phyloP scores from a whole-genome alignment of 2,113 vertebrate species.

The Antechinus stuartii region DNA sequence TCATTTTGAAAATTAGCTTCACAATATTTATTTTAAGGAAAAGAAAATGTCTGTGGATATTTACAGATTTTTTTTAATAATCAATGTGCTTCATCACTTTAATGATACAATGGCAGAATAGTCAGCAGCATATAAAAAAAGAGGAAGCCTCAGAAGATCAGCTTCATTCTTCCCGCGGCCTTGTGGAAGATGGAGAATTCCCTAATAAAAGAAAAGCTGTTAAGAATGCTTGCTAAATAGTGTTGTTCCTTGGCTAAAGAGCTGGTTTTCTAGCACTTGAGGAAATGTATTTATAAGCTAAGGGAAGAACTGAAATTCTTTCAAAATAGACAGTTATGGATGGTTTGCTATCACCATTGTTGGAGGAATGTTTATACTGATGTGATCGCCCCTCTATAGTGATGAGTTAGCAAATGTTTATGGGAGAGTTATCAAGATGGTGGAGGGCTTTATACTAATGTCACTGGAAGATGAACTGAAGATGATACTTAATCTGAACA shows the following conservation, averaged over 20 bases:
- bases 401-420: neutral
- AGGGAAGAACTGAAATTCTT: neutral
- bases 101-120: neutral
- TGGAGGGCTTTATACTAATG: neutral
- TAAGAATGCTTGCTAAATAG: neutral
- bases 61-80: neutral
- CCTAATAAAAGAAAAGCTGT: neutral
- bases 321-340: neutral
- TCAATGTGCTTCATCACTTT: constrained; percentile 1
- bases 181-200: neutral
- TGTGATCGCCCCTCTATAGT: neutral
- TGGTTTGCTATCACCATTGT: neutral
- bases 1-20: constrained; percentile 48
- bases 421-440: neutral
- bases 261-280: neutral
- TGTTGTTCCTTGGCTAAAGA: neutral
- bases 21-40: constrained; percentile 33
- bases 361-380: neutral
- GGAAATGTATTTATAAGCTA: neutral
- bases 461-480: neutral
- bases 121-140: neutral
- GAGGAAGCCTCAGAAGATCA: neutral
- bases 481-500: neutral
- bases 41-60: constrained; percentile 6
- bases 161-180: neutral